Evolutionary conservation across 2,888 invertebrate genomes (phyloP).

Genomic region (Himalopsyche anomala): DNA sequence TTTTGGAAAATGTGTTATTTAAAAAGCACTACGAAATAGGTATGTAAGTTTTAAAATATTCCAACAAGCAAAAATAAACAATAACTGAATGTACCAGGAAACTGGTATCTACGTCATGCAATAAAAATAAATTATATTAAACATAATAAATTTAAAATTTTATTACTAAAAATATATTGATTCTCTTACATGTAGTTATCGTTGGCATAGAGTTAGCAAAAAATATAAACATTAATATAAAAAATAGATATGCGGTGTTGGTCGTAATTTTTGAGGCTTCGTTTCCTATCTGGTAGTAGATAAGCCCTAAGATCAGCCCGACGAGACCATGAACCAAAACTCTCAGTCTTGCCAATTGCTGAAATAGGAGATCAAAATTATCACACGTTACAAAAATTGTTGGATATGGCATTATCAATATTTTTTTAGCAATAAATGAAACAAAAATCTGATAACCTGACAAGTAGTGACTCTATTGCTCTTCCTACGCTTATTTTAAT

Average conservation of each 20-base stretch:
- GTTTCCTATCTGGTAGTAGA: constrained; percentile 78
- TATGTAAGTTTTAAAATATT: too few species aligned
- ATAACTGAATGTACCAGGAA: not conserved
- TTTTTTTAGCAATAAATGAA: too few species aligned
- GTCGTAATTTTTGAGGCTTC: constrained; percentile 76
- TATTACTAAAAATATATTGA: not conserved
- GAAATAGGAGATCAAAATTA: constrained; percentile 59
- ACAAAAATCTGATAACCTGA: too few species aligned
- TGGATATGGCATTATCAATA: not conserved
- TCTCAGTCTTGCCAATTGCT: constrained; percentile 74
- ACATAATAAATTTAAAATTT: too few species aligned
- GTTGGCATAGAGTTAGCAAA: constrained; percentile 81
- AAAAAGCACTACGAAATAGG: too few species aligned
- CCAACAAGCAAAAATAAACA: not conserved
- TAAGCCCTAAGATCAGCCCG: constrained; percentile 76
- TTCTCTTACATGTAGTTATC: constrained; percentile 79
- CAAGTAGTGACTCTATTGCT: too few species aligned
- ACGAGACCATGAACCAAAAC: constrained; percentile 76
- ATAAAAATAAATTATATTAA: too few species aligned
- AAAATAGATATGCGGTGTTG: constrained; percentile 79
- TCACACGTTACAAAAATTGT: not conserved
- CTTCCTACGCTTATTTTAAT: too few species aligned
- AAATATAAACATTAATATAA: constrained; percentile 79
- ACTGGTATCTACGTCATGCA: too few species aligned
- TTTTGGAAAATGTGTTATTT: too few species aligned